A percentile compares a stretch with the other conserved stretches of the same genome.
Conservation (phyloP, 2,113 vertebrate species). For the Gnathonemus longibarbis region DNA sequence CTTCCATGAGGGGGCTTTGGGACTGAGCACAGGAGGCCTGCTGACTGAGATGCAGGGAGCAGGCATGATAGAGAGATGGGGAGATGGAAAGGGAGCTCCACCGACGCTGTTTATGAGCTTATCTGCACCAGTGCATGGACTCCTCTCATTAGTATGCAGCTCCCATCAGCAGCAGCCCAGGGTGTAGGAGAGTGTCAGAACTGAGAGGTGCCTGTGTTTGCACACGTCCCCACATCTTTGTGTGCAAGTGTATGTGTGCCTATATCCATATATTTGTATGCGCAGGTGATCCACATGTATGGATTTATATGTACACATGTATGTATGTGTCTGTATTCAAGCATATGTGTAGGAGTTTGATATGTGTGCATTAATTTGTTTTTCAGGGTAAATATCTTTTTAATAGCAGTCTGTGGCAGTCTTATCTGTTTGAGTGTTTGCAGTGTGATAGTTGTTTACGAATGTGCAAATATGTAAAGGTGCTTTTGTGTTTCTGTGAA, state of each 20-base stretch:
- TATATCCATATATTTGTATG: not conserved
- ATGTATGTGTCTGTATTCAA: not conserved
- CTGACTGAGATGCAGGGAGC: not conserved
- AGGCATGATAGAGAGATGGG: not conserved
- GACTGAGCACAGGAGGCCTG: not conserved
- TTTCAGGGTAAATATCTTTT: not conserved
- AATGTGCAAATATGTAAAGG: not conserved
- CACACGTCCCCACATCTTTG: not conserved
- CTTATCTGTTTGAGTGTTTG: not conserved
- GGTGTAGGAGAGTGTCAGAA: constrained; percentile 11
- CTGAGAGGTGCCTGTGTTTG: not conserved
- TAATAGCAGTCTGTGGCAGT: not conserved
- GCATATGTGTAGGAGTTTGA: not conserved
- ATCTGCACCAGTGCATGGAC: constrained; percentile 22
- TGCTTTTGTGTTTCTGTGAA: not conserved
- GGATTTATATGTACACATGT: not conserved
- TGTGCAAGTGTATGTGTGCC: not conserved
- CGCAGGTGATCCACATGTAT: not conserved
- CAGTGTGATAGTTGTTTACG: not conserved
- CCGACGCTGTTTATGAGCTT: constrained; percentile 11
- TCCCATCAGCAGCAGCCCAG: constrained; percentile 16
- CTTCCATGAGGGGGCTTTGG: not conserved
- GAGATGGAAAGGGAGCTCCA: not conserved
- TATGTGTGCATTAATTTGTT: not conserved
- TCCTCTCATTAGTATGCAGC: constrained; percentile 22